Evolutionary conservation across 2,888 invertebrate genomes (phyloP).

Genomic region (Nemotelus pantherinus): DNA sequence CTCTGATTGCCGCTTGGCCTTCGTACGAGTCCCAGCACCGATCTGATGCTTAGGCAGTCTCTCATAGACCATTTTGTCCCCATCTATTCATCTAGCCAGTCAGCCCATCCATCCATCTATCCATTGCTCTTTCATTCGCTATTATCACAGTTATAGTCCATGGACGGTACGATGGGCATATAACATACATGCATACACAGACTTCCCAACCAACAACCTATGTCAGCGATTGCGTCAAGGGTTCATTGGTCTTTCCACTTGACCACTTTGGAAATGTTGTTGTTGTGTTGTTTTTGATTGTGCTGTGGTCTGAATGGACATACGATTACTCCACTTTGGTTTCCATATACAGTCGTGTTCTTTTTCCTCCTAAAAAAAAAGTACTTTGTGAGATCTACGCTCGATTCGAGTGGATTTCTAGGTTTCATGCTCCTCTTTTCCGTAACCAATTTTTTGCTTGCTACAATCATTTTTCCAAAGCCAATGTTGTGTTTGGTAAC

Average conservation of each 20-base stretch:
- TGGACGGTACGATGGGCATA: not conserved
- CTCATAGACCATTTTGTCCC: not conserved
- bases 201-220: not conserved
- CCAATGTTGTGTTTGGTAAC: too few relatives aligned
- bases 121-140: constrained; percentile 8
- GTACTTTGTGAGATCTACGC: not conserved
- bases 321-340: not conserved
- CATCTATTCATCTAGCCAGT: not conserved
- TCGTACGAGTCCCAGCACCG: not conserved
- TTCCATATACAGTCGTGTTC: not conserved
- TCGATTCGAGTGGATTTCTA: not conserved
- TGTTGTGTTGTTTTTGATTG: constrained; percentile 20
- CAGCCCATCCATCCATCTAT: constrained; percentile 5
- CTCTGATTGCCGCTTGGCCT: constrained; percentile 8
- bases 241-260: constrained; percentile 51
- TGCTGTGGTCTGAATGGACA: not conserved
- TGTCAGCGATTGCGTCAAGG: constrained; percentile 29
- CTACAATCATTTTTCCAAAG: too few relatives aligned
- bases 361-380: constrained; percentile 7
- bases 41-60: not conserved
- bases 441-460: not conserved
- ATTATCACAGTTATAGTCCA: constrained; percentile 13
- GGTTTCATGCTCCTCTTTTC: constrained; percentile 23
- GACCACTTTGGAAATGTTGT: constrained; percentile 46
- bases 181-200: too few relatives aligned